Percentiles rank a stretch among this genome's conserved stretches.
Conservation (phyloP, 2,797 vertebrate genomes). For the Malacoctenus gilli region DNA sequence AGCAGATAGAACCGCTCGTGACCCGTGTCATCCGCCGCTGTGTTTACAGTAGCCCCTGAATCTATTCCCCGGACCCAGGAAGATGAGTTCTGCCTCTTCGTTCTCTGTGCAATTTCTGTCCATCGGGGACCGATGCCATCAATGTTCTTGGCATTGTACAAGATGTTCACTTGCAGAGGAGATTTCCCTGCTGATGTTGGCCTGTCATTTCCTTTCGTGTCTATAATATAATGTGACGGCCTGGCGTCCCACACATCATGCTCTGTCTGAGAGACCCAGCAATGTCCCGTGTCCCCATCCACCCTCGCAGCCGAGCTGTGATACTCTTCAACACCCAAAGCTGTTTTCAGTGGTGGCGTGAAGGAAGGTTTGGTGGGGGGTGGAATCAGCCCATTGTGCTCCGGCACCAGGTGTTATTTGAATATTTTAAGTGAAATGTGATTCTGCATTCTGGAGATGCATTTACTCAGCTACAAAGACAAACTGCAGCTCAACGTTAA, state of each 20-base stretch:
- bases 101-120: constrained; percentile 47
- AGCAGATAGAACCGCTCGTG: constrained; percentile 30
- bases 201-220: constrained; percentile 57
- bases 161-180: constrained; percentile 62
- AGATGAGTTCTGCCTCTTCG: constrained; percentile 41
- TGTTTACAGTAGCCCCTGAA: constrained; percentile 51
- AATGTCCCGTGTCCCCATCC: constrained; percentile 45
- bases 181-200: constrained; percentile 55
- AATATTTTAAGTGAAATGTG: constrained; percentile 50
- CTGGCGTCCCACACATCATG: constrained; percentile 39
- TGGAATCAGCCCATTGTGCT: constrained; percentile 22
- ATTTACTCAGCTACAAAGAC: constrained; percentile 29
- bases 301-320: constrained; percentile 54
- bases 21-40: constrained; percentile 35
- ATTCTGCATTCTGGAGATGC: constrained; percentile 10
- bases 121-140: constrained; percentile 44
- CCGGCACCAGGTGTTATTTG: constrained; percentile 55
- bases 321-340: constrained; percentile 63
- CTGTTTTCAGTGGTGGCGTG: constrained; percentile 48
- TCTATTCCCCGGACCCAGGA: constrained; percentile 35
- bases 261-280: constrained; percentile 32
- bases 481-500: constrained; percentile 12
- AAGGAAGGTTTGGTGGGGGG: constrained; percentile 17
- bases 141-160: constrained; percentile 44
- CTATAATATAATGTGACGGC: constrained; percentile 42